Conservation (phyloP, 2,888 invertebrate genomes). For the Dimorphilus gyrociliatus region DNA sequence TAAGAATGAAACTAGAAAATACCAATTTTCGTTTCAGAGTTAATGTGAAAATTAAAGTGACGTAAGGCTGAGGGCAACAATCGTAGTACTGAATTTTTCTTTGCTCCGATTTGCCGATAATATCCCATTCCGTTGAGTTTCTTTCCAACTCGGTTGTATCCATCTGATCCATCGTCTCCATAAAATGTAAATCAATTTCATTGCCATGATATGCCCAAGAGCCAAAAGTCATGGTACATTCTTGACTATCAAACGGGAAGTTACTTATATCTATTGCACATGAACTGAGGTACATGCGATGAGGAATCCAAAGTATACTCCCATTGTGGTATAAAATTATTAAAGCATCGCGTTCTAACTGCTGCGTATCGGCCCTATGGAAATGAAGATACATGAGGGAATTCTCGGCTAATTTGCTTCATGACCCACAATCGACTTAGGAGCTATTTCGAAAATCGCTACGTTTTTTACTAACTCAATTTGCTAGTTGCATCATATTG, state of each 20-base stretch:
- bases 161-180: conserved; percentile 8
- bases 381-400: too few species aligned
- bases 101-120: conserved; percentile 6
- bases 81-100: conserved; percentile 2
- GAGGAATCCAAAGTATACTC: conserved; percentile 9
- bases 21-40: conserved; percentile 7
- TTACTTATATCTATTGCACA: conserved; percentile 7
- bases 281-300: conserved; percentile 8
- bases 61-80: background rate
- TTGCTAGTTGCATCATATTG: too few species aligned
- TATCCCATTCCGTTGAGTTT: conserved; percentile 9
- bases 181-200: conserved; percentile 8
- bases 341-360: conserved; percentile 8
- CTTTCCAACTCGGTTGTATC: conserved; percentile 8
- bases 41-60: conserved; percentile 5
- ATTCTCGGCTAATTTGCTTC: too few species aligned
- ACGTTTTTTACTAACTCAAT: too few species aligned
- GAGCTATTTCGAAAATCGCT: too few species aligned
- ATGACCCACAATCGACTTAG: too few species aligned
- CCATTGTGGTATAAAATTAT: conserved; percentile 6
- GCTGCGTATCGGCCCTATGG: conserved; percentile 9
- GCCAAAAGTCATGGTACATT: conserved; percentile 9
- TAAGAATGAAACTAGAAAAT: conserved; percentile 8
- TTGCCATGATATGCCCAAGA: conserved; percentile 10
- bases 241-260: conserved; percentile 8